Evolutionary conservation across 1,140 invertebrate species (phyloP), one percentile per base, ranked within the genome.

Genomic region (Drosophila novamexicana): DNA sequence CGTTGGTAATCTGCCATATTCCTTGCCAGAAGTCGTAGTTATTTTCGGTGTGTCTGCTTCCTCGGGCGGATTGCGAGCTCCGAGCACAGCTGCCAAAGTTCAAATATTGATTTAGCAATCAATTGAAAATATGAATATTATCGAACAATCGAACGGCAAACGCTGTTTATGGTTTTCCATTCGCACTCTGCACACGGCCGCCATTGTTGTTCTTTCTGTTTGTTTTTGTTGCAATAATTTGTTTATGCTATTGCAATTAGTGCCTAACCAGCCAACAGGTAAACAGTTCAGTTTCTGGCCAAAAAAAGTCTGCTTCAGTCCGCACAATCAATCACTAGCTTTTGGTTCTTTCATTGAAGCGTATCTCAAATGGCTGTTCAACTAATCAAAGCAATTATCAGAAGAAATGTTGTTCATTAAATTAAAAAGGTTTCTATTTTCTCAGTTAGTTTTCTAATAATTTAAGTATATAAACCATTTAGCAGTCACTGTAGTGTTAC

Each of bases 101-200:
- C 52, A 77, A 71, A 81, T 89, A 88, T 88, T 83, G 71, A 83
- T 81, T 75, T 80, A 63, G 54, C 61, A 78, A 78, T 77, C 74
- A 83, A 59, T 53, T 74, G 66, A 69, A 74, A 70, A 71, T 70
- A 79, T 80, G 66, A 67, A 75, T 77, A 77, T 52, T 66, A 80
- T 73, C 61, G 63, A 53, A 18, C n/a, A 78, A 79, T 37, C 50
- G 29, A 58, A 39, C 42, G 40, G 22, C 58, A 75, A 72, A 72
- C 64, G 34, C 50, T 79, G 49, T 53, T 47, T 70, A 56, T 59
- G 53, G 56, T 37, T 40, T n/a, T 57, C 8, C 36, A 9, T 57
- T 53, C 50, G 7, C 8, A 34, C 40, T 62, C 10, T 65, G 18
- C 1, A 22, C 18, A 1, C 45, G 10, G 16, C n/a, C 32, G 29